These are phyloP conservation scores for Drosophila paranaensis DNA, from an alignment of 2,888 invertebrate genomes.

Conservation along the genomic window DNA sequence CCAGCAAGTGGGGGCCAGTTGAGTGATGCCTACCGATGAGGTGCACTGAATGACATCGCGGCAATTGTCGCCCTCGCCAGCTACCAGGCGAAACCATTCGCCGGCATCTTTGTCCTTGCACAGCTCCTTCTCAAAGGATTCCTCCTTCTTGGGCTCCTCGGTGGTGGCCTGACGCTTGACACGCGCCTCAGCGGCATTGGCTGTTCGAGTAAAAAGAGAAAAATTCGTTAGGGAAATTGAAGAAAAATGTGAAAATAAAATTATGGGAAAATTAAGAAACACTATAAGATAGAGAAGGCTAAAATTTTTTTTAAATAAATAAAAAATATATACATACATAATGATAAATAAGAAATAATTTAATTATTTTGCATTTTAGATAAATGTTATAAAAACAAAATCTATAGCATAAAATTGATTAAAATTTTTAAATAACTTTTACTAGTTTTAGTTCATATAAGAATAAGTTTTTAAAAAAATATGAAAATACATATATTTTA, in stretches of 20 bases:
- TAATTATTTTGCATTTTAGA: no score
- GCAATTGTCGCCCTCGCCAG: conserved; percentile 96
- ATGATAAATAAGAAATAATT: background rate
- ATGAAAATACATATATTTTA: no score
- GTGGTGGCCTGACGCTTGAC: conserved; percentile 90
- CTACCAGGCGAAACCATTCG: conserved; percentile 96
- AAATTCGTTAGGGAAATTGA: background rate
- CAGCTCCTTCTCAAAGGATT: conserved; percentile 94
- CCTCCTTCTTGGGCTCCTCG: conserved; percentile 93
- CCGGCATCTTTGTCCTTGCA: conserved; percentile 98
- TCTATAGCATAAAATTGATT: no score
- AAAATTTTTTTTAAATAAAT: background rate
- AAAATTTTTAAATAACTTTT: no score
- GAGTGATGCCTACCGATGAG: conserved; percentile 89
- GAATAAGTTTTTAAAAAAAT: no score
- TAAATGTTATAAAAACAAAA: no score
- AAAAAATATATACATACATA: background rate
- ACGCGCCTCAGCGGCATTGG: conserved; percentile 82
- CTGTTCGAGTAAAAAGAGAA: conserved; percentile 24
- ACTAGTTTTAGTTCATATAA: no score
- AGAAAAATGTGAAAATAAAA: background rate
- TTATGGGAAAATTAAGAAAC: background rate
- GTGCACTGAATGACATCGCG: conserved; percentile 98
- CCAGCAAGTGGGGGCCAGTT: background rate
- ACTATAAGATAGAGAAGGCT: background rate